phyloP scores from a whole-genome alignment of 30 jellyfish, hydroid and myxozoan genomes.

The Haliclystus octoradiatus region DNA sequence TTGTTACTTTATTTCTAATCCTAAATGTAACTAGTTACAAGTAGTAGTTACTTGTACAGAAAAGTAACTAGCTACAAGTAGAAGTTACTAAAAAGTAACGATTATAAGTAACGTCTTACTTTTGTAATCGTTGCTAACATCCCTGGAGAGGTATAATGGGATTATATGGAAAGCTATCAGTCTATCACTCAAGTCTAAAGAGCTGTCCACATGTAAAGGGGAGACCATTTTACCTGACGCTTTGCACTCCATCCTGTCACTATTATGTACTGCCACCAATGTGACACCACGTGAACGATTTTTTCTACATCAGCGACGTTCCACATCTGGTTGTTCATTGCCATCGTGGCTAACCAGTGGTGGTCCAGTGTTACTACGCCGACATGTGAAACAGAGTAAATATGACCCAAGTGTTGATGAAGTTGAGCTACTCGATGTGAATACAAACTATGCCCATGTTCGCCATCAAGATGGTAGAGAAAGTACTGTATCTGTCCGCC shows the following conservation, averaged over 20 bases:
- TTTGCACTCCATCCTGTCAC: slow-evolving; percentile 63
- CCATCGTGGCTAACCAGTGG: slow-evolving; percentile 67
- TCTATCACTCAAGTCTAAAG: too few species aligned
- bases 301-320: slow-evolving; percentile 36
- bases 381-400: slow-evolving; percentile 13
- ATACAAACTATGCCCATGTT: slow-evolving; percentile 45
- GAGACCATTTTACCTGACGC: slow-evolving; percentile 59
- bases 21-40: too few species aligned
- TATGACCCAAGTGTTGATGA: slow-evolving; percentile 18
- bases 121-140: too few species aligned
- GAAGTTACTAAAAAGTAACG: too few species aligned
- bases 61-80: too few species aligned
- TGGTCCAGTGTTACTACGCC: slow-evolving; percentile 31
- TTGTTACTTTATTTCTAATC: too few species aligned
- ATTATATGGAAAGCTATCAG: too few species aligned
- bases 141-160: too few species aligned
- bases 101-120: too few species aligned
- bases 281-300: slow-evolving; percentile 57
- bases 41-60: too few species aligned
- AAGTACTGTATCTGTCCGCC: slow-evolving; percentile 36
- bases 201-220: slow-evolving; percentile 37
- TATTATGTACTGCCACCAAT: slow-evolving; percentile 53
- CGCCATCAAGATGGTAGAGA: slow-evolving; percentile 67
- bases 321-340: slow-evolving; percentile 27
- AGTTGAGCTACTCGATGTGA: slow-evolving; percentile 17